These are phyloP conservation scores for Busseola fusca DNA, from an alignment of 2,888 invertebrate species.

Conservation along the genomic window DNA sequence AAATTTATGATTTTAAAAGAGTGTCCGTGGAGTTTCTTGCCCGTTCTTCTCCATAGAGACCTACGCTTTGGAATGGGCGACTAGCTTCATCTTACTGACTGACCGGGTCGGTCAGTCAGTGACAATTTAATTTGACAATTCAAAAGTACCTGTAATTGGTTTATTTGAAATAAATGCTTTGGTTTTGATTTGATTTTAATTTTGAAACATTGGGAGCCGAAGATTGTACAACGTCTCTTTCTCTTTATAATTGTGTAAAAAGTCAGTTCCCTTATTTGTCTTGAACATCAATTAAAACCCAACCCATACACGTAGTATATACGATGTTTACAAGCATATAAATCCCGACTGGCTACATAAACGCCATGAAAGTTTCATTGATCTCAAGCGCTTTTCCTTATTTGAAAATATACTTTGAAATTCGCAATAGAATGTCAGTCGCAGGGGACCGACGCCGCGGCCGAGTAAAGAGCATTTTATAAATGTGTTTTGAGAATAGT, in stretches of 20 bases:
- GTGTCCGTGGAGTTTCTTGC: no score
- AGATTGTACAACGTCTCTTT: not conserved
- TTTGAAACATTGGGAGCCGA: not conserved
- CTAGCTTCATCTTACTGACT: no score
- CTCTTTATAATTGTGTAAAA: not conserved
- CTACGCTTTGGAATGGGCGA: no score
- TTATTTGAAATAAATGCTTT: no score
- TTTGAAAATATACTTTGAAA: slow-evolving; percentile 83
- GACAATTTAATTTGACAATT: no score
- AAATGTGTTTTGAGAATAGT: slow-evolving; percentile 87
- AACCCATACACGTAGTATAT: slow-evolving; percentile 30
- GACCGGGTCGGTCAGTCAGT: no score
- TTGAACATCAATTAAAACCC: slow-evolving; percentile 23
- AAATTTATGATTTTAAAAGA: no score
- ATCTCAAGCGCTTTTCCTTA: slow-evolving; percentile 78
- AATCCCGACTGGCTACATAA: slow-evolving; percentile 68
- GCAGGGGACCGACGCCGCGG: slow-evolving; percentile 81
- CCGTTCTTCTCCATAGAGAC: no score
- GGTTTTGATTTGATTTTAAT: no score
- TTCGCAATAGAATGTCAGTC: slow-evolving; percentile 86
- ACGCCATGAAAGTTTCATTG: slow-evolving; percentile 79
- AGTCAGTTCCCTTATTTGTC: not conserved
- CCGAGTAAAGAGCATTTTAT: slow-evolving; percentile 87
- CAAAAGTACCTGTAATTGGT: no score
- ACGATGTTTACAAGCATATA: slow-evolving; percentile 58